A percentile compares a stretch with the other conserved stretches of the same genome.
phyloP scores from a whole-genome alignment of 1,140 invertebrate species.

The Drosophila subobscura region DNA sequence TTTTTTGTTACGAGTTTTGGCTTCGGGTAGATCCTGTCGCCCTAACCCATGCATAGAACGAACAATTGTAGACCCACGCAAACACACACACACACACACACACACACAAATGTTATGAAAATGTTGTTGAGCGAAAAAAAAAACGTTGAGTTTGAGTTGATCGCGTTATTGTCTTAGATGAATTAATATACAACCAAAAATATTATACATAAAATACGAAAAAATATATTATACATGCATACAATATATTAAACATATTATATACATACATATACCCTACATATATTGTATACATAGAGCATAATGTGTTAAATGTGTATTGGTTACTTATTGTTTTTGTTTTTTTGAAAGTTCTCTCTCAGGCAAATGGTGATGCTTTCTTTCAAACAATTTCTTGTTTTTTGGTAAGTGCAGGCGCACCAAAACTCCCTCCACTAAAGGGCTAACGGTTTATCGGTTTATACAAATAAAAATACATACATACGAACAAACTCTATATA shows the following conservation, averaged over 20 bases:
- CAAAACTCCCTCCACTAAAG: slow-evolving; percentile 65
- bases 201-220: not conserved
- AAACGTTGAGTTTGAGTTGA: slow-evolving; percentile 16
- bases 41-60: not conserved
- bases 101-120: slow-evolving; percentile 17
- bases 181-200: slow-evolving; percentile 19
- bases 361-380: slow-evolving; percentile 20
- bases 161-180: slow-evolving; percentile 13
- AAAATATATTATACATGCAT: slow-evolving; percentile 2
- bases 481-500: slow-evolving; percentile 9
- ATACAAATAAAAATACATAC: slow-evolving; percentile 19
- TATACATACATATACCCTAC: slow-evolving; percentile 25
- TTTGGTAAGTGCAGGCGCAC: slow-evolving; percentile 64
- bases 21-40: slow-evolving; percentile 29
- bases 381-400: slow-evolving; percentile 26
- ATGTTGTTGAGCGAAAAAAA: slow-evolving; percentile 30
- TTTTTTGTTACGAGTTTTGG: not conserved
- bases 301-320: slow-evolving; percentile 62
- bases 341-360: slow-evolving; percentile 12
- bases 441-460: slow-evolving; percentile 29
- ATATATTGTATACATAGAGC: slow-evolving; percentile 27
- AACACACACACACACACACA: slow-evolving; percentile 1
- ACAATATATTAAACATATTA: slow-evolving; percentile 22
- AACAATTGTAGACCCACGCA: not conserved
- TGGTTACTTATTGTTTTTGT: slow-evolving; percentile 30